These are phyloP conservation scores for Mustela nigripes DNA, from an alignment of 2,113 vertebrate species.

Conservation along the genomic window DNA sequence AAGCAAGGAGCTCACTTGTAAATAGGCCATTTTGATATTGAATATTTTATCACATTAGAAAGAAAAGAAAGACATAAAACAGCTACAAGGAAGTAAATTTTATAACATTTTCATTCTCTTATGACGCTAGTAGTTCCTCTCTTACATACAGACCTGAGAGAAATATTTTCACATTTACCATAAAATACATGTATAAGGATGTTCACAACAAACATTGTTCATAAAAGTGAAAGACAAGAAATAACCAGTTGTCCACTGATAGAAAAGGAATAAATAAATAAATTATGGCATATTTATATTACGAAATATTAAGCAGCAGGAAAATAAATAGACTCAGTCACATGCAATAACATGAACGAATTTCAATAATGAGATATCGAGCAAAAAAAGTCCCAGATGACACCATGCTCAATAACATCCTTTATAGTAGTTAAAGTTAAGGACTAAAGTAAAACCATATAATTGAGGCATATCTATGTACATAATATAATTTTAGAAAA, in stretches of 20 bases:
- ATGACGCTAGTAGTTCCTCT: neutral
- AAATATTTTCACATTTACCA: neutral
- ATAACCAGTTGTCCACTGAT: neutral
- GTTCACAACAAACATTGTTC: neutral
- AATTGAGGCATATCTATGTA: neutral
- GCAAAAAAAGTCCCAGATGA: neutral
- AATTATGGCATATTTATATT: neutral
- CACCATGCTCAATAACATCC: neutral
- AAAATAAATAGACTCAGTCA: constrained; percentile 4
- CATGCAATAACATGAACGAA: neutral
- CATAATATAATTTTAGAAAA: neutral
- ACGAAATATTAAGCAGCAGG: neutral
- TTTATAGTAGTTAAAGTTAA: neutral
- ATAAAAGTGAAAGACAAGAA: neutral
- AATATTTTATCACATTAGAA: constrained; percentile 24
- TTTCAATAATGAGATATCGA: neutral
- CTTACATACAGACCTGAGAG: neutral
- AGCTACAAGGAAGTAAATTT: neutral
- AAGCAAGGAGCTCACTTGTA: neutral
- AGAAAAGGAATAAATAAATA: neutral
- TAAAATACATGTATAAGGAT: neutral
- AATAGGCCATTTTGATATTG: neutral
- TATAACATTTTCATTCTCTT: neutral
- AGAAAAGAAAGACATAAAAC: neutral
- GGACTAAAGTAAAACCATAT: neutral